Conservation (phyloP, 2,888 invertebrate species). For the Pristionchus arcanus region DNA sequence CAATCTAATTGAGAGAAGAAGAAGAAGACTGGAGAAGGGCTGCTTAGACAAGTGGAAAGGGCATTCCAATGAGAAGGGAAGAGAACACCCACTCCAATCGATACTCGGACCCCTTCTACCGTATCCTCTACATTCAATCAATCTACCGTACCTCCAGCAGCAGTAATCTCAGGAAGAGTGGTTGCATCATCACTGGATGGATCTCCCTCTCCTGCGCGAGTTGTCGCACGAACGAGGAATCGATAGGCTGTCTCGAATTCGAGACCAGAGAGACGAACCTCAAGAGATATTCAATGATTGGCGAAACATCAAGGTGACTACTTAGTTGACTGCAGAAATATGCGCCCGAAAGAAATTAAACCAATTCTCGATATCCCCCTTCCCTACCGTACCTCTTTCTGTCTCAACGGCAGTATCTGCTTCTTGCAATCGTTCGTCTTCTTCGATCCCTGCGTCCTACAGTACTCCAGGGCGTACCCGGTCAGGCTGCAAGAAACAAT, state of each 20-base stretch:
- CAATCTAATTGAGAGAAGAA: slow-evolving; percentile 4
- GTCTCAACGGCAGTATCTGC: slow-evolving; percentile 38
- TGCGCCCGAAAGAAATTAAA: background rate
- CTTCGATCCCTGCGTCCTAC: slow-evolving; percentile 37
- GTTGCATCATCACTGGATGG: slow-evolving; percentile 78
- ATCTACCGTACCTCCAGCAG: slow-evolving; percentile 61
- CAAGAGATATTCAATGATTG: background rate
- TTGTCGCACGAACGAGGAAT: slow-evolving; percentile 88
- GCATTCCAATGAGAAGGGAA: background rate
- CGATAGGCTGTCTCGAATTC: slow-evolving; percentile 91
- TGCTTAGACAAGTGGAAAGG: background rate
- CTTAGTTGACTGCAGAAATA: too few relatives aligned
- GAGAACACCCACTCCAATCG: background rate
- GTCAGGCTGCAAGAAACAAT: slow-evolving; percentile 21
- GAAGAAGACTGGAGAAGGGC: background rate
- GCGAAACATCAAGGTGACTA: too few relatives aligned
- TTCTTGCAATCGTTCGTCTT: slow-evolving; percentile 43
- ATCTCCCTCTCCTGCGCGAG: slow-evolving; percentile 91
- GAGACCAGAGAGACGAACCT: slow-evolving; percentile 80
- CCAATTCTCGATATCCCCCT: background rate
- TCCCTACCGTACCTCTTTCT: slow-evolving; percentile 51
- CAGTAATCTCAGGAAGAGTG: slow-evolving; percentile 73
- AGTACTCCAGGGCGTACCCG: slow-evolving; percentile 50
- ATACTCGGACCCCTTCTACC: background rate
- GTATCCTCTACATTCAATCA: background rate